A percentile compares a stretch with the other conserved stretches of the same genome.
Conservation (phyloP, 2,888 invertebrate genomes). For the Smittia sp. region DNA sequence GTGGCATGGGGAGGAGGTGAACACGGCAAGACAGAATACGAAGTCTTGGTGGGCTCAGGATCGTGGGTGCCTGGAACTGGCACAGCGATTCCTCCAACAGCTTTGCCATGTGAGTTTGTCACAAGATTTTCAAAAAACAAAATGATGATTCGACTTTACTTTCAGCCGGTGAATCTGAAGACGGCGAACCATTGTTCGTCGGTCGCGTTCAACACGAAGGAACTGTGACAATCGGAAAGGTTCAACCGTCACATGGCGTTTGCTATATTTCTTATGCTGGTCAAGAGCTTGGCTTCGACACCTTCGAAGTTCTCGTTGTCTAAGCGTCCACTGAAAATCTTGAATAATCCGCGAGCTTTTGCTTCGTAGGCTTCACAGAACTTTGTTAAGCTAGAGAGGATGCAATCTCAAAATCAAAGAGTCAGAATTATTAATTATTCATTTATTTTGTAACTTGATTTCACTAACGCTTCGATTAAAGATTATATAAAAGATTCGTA, state of each 20-base stretch:
- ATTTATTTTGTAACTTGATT: too few species aligned
- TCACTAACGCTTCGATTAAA: too few species aligned
- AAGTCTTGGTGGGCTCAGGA: conserved; percentile 62
- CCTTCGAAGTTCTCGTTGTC: conserved; percentile 71
- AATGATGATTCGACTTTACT: not conserved
- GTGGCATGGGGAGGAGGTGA: conserved; percentile 76
- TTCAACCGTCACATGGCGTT: conserved; percentile 77
- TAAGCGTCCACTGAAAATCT: not conserved
- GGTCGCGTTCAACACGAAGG: conserved; percentile 77
- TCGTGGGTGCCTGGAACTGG: conserved; percentile 68
- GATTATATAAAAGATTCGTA: too few species aligned
- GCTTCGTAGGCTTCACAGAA: too few species aligned
- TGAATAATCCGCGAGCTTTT: too few species aligned
- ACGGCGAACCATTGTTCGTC: conserved; percentile 75
- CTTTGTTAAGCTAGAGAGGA: too few species aligned
- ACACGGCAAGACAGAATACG: conserved; percentile 66
- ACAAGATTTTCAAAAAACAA: not conserved
- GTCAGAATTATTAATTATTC: too few species aligned
- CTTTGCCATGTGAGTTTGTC: conserved; percentile 57
- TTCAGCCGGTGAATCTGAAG: conserved; percentile 65
- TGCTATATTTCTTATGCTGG: conserved; percentile 83
- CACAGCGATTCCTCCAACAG: conserved; percentile 69
- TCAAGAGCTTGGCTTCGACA: conserved; percentile 73
- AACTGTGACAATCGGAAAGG: conserved; percentile 74
- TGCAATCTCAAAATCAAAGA: too few species aligned